These are phyloP conservation scores for Zapornia atra DNA, from an alignment of 2,113 vertebrate species.

Conservation along the genomic window DNA sequence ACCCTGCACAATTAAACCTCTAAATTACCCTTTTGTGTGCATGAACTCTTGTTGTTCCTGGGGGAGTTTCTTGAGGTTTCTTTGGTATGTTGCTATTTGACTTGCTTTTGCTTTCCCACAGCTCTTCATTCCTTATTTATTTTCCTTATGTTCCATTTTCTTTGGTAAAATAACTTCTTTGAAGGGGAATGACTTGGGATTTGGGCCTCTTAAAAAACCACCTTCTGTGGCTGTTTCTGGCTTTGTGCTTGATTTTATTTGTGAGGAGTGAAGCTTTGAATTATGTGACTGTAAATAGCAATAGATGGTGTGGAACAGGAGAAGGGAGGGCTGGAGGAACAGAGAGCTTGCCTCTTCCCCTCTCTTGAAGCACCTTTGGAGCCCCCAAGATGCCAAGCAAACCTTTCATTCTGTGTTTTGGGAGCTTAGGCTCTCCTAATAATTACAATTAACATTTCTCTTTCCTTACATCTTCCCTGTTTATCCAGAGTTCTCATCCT, in stretches of 20 bases:
- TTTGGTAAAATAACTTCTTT: constrained; percentile 25
- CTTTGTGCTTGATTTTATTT: neutral
- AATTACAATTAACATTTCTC: constrained; percentile 5
- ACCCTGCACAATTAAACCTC: constrained; percentile 18
- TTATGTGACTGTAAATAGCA: neutral
- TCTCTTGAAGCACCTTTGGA: neutral
- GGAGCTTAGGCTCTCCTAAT: neutral
- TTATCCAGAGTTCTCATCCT: constrained; percentile 6
- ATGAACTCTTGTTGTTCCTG: constrained; percentile 20
- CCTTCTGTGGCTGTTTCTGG: neutral
- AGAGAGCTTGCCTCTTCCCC: neutral
- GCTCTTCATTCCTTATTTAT: neutral
- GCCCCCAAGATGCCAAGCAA: neutral
- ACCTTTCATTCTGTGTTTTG: neutral
- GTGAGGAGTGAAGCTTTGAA: neutral
- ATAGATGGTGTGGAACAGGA: neutral
- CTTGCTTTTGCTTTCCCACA: constrained; percentile 50
- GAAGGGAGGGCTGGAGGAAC: neutral
- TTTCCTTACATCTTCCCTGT: neutral
- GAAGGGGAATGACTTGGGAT: neutral
- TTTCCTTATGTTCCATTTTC: constrained; percentile 1
- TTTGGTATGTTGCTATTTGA: constrained; percentile 31
- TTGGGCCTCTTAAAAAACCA: neutral
- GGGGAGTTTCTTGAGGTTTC: constrained; percentile 41
- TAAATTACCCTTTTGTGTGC: constrained; percentile 43